Evolutionary conservation across 2,888 invertebrate genomes (phyloP), one percentile per base, ranked within the genome.

Genomic region (Calliopum simillimum): DNA sequence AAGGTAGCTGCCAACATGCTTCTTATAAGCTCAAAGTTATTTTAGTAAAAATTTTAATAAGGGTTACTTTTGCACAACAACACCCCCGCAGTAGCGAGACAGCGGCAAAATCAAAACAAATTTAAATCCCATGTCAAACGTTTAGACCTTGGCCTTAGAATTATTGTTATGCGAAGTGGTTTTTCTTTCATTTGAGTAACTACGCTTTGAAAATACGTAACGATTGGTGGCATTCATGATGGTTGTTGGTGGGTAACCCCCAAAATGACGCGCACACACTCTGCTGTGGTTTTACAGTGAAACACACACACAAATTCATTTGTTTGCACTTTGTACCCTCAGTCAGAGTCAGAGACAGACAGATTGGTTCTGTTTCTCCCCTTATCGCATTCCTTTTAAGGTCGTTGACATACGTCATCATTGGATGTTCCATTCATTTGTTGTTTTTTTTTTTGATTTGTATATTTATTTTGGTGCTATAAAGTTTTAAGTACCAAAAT

Each of bases 321-420:
- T 33, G 25, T 58, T 58, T 23, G 58, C 58, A 59, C 59, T 59
- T 59, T 33, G 59, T 59, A 59, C 59, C 58, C 59, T 33, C 14
- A 23, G n/a, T 14, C 13, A 33, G 12, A 19, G 13, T 41, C 8
- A 33, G 5, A 33, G 33, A 33, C 33, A 33, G 33, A 33, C 5
- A 8, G 33, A 8, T 33, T 33, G 33, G 33, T 33, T 33, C 33
- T 8, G 5, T 33, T 33, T 33, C 59, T 41, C 58, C 59, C 58
- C 51, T 51, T 13, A 19, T 14, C 53, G 23, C 23, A 53, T 59
- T 59, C 41, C 59, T 16, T 16, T 19, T 16, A 14, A 16, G 59
- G 25, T 59, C 59, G 41, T 33, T 59, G 59, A 41, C 43, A 59
- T 33, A 59, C 59, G 59, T 59, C 59, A 59, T 59, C 41, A 56